Evolutionary conservation across 2,113 vertebrate species (phyloP), one percentile per base, ranked within the genome.

Genomic region (Nycticebus coucang): DNA sequence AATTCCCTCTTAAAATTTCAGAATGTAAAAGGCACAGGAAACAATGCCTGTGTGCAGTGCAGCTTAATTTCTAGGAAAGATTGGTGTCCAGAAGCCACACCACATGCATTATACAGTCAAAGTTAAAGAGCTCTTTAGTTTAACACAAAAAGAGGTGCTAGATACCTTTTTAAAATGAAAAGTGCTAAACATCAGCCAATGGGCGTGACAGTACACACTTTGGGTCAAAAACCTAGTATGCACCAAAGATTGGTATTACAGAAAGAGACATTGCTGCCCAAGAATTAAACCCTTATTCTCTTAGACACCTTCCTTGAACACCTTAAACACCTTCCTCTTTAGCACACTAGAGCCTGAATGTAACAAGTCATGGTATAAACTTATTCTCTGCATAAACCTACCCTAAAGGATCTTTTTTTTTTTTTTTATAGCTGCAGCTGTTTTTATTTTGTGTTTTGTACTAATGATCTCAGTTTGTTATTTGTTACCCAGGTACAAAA

Each of bases 61-160:
- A 85, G 22, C 33, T 79, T 59, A 62, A 95, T 98, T 97, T 97
- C 83, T 97, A 92, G 79, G 93, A 96, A 57, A 78, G 19, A 88
- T 64, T 72, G 60, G 89, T 94, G 55, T 96, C 55, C 33, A 45
- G 68, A 87, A 94, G 17, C 69, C 87, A 17, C 55, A 69, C 7
- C 28, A 82, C 4, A 90, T 91, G 13, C 50, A 97, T 85, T 94
- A 95, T 71, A 82, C 24, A 97, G 96, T 72, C 94, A 91, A 95
- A 96, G 96, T 96, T 95, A 96, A 97, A 93, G 55, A 93, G 78
- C 13, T 2, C 87, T 81, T 94, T 22, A 79, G 28, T 68, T 90
- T 96, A 94, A 96, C 97, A 98, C 13, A 75, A 92, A 96, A 96
- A 78, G 96, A 98, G 37, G 10, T 94, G 55, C 55, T 89, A 80